Evolutionary conservation across 2,797 vertebrate species (phyloP), one percentile per base, ranked within the genome.

Genomic region (Rhincodon typus): DNA sequence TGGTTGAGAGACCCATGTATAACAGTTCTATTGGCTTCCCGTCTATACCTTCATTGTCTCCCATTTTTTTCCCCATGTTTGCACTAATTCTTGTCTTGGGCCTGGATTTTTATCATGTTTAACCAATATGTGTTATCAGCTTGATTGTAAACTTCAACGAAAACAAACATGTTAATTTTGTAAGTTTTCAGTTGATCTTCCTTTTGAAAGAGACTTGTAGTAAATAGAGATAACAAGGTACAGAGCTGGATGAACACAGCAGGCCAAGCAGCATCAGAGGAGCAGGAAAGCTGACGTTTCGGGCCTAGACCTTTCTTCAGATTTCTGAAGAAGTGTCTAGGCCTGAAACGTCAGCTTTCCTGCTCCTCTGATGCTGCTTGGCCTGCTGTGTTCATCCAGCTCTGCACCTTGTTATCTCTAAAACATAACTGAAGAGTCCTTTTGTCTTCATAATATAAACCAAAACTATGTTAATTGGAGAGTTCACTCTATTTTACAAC

Each of bases 51-150:
- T 86, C 23, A 70, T 25, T 10, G 1, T 4, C 84, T 50, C 34
- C 13, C 15, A 62, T 66, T 62, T 34, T 90, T 46, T 66, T 30
- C 7, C 7, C 21, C 42, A 46, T 23, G 79, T 84, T 84, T 46
- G 38, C 42, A 84, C 38, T 84, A 84, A 84, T 50, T 77, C 93
- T 4, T 91, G 2, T 79, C 17, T 53, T 0, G 21, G 13, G 62
- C n/a, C 46, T 57, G 57, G 95, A 72, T 50, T 96, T 97, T 96
- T 96, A 96, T 96, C 96, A 97, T 97, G 94, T 96, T 95, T 97
- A 97, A 96, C 96, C 88, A 86, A 38, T 17, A 38, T 38, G 17
- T 42, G 79, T 42, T 84, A 23, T 84, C 6, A 84, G 23, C 42
- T 84, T 46, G 38, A 84, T 46, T 17, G 7, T 23, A 5, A 84